A percentile compares a stretch with the other conserved stretches of the same genome.
phyloP scores from a whole-genome alignment of 1,140 invertebrate species.

The Planococcus citri region DNA sequence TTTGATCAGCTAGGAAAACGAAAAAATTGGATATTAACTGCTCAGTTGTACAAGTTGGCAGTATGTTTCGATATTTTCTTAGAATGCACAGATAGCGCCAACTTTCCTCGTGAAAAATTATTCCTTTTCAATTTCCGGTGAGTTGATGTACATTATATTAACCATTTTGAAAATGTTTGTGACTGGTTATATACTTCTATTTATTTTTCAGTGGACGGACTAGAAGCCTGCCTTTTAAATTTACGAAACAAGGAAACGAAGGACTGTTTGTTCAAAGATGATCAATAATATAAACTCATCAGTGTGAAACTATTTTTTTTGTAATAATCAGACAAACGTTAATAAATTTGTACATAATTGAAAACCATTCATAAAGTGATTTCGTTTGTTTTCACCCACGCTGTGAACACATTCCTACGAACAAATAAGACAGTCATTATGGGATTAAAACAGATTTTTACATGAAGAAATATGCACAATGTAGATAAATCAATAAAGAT shows the following conservation, averaged over 20 bases:
- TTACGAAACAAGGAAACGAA: not conserved
- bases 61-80: slow-evolving; percentile 77
- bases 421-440: not conserved
- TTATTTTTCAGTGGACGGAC: slow-evolving; percentile 24
- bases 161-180: not conserved
- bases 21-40: slow-evolving; percentile 45
- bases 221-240: slow-evolving; percentile 24
- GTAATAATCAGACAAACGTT: not conserved
- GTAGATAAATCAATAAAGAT: not conserved
- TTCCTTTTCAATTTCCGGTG: slow-evolving; percentile 41
- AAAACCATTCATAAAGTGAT: slow-evolving; percentile 28
- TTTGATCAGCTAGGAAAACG: slow-evolving; percentile 25
- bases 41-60: slow-evolving; percentile 64
- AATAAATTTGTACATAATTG: not conserved
- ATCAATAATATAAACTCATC: not conserved
- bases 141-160: not conserved
- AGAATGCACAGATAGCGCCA: slow-evolving; percentile 53
- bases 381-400: slow-evolving; percentile 74
- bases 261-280: slow-evolving; percentile 1
- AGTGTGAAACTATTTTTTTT: not conserved
- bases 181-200: not conserved
- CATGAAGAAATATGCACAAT: not conserved
- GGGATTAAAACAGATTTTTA: not conserved
- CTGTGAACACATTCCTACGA: slow-evolving; percentile 73
- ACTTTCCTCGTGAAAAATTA: slow-evolving; percentile 65